Percentiles rank a stretch among this genome's conserved stretches.
These are phyloP conservation scores for Diachrysia chrysitis DNA, from an alignment of 2,888 invertebrate species.

Conservation along the genomic window DNA sequence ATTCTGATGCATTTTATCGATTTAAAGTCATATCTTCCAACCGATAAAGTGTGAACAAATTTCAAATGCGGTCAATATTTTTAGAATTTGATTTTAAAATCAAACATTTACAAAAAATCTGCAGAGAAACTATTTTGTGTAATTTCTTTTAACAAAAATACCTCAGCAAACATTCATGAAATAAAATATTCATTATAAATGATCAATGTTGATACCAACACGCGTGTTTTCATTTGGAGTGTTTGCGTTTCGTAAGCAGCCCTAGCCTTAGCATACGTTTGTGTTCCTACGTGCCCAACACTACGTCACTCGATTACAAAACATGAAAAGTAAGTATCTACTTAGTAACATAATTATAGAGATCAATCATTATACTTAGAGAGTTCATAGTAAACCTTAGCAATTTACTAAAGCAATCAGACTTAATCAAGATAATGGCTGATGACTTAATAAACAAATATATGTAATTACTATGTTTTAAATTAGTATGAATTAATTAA, in stretches of 20 bases:
- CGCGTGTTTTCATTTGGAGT: conserved; percentile 3
- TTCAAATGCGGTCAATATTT: background rate
- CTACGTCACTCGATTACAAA: background rate
- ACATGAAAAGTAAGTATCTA: background rate
- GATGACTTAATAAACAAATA: too few relatives aligned
- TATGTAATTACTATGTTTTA: background rate
- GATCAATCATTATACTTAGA: background rate
- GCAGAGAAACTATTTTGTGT: conserved; percentile 4
- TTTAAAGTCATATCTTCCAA: too few relatives aligned
- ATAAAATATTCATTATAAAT: background rate
- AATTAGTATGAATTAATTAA: background rate
- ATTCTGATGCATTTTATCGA: background rate
- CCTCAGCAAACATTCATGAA: background rate
- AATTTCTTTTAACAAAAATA: background rate
- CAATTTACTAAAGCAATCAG: background rate
- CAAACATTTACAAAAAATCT: too few relatives aligned
- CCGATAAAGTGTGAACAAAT: too few relatives aligned
- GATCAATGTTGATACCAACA: background rate
- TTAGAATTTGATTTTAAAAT: too few relatives aligned
- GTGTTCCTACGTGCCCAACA: background rate
- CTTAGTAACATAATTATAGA: background rate
- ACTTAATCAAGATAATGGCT: background rate
- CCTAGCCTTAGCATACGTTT: background rate
- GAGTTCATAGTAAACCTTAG: background rate
- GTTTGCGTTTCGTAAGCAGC: conserved; percentile 2